Evolutionary conservation across 2,888 invertebrate species (phyloP).

Genomic region (Mesochorus sp.): DNA sequence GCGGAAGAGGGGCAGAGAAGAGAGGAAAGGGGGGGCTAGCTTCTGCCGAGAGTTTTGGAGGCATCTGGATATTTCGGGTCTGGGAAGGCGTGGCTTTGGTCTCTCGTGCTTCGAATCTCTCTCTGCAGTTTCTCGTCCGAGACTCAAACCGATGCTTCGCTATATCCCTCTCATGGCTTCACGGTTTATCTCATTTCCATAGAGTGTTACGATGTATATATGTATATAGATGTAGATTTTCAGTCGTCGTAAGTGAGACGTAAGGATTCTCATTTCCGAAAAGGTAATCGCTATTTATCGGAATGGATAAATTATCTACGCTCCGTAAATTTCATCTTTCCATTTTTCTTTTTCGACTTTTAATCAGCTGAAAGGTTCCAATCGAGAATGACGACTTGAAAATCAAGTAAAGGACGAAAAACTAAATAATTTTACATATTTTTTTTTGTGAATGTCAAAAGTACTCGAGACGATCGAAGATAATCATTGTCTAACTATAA

Average conservation of each 20-base stretch:
- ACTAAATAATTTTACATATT: too few species aligned
- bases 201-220: conserved; percentile 9
- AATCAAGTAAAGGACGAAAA: too few species aligned
- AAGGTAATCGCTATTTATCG: conserved; percentile 49
- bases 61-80: conserved; percentile 68
- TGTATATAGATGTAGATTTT: neutral
- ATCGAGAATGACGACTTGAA: too few species aligned
- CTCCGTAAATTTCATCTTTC: conserved; percentile 53
- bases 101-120: conserved; percentile 30
- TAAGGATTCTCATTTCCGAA: conserved; percentile 35
- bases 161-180: conserved; percentile 25
- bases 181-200: conserved; percentile 41
- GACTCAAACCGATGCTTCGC: conserved; percentile 6
- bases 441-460: too few species aligned
- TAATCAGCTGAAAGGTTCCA: too few species aligned
- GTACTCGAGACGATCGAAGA: too few species aligned
- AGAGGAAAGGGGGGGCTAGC: conserved; percentile 50
- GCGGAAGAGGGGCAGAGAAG: conserved; percentile 48
- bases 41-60: conserved; percentile 55
- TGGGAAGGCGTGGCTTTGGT: conserved; percentile 67
- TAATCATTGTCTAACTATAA: too few species aligned
- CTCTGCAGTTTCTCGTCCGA: conserved; percentile 28
- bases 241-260: conserved; percentile 42
- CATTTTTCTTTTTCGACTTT: too few species aligned
- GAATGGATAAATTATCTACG: conserved; percentile 52